Conservation (phyloP, 2,888 invertebrate species). For the Thereva unica region DNA sequence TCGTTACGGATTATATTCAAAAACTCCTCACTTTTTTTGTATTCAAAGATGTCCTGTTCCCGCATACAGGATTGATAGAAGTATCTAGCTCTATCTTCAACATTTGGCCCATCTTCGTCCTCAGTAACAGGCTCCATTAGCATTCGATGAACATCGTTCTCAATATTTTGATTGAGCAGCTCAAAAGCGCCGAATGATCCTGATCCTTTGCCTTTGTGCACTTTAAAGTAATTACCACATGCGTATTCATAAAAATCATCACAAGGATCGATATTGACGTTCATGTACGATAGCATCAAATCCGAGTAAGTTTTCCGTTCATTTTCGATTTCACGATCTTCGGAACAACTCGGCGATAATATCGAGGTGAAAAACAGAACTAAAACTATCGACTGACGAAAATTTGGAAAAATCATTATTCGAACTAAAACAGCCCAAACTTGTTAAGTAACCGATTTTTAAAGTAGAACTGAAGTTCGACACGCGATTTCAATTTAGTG, state of each 20-base stretch:
- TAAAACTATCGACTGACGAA: too few species aligned
- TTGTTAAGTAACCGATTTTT: too few species aligned
- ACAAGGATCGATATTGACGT: constrained; percentile 11
- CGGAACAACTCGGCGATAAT: too few species aligned
- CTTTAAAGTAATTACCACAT: constrained; percentile 16
- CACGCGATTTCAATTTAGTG: too few species aligned
- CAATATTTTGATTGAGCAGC: constrained; percentile 6
- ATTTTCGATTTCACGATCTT: neutral
- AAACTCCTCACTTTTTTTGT: neutral
- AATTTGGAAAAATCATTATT: too few species aligned
- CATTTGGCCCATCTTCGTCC: neutral
- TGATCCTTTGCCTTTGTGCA: neutral
- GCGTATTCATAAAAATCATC: constrained; percentile 29
- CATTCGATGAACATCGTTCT: neutral
- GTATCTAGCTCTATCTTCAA: neutral
- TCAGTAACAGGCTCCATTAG: neutral
- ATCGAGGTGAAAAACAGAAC: too few species aligned
- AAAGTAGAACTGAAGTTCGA: too few species aligned
- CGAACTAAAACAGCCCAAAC: too few species aligned
- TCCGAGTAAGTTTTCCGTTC: constrained; percentile 3
- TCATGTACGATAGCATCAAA: constrained; percentile 12
- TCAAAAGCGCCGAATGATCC: neutral
- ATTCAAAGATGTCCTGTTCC: neutral
- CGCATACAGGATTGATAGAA: constrained; percentile 15
- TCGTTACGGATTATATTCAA: constrained; percentile 12